Evolutionary conservation across 2,797 vertebrate species (phyloP), one percentile per base, ranked within the genome.

Genomic region (Parauchenoglanis ngamensis): DNA sequence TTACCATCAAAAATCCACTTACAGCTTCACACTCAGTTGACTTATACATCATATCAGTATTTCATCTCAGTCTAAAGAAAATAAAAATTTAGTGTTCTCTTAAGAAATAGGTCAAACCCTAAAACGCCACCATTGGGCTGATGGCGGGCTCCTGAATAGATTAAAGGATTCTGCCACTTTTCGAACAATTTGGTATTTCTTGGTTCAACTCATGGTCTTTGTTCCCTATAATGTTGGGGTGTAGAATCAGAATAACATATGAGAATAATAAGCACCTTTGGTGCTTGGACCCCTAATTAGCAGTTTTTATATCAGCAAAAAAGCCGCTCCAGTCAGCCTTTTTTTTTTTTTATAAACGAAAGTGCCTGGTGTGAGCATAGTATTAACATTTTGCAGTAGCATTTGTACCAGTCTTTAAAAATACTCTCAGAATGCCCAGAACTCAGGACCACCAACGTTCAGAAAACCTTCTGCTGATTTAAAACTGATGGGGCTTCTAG

Each of bases 311-410:
- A 68, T 35, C 81, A 68, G 46, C 63, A 54, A 52, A 54, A 63
- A 52, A 19, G 44, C 81, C 68, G 81, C n/a, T 68, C 46, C 10
- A 52, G 80, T 54, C 63, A 82, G 61, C n/a, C n/a, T 28, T 65
- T 19, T 46, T n/a, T 12, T 79, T 19, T 57, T 57, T 54, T 19
- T 40, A 3, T 19, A 11, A 80, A n/a, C 2, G 63, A 49, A 80
- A 82, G 52, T 28, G 25, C 44, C 17, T 7, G 7, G 8, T 44
- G 54, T 23, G 31, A 31, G n/a, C 52, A 54, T 77, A 19, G 52
- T 31, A 6, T 13, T 13, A 80, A 80, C 19, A 57, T 13, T 59
- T 40, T 40, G 54, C 4, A 57, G 54, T 8, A 57, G 17, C 76
- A 59, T 6, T 40, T 79, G 10, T 59, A 79, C 4, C 1, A 57